Evolutionary conservation across 2,113 vertebrate genomes (phyloP).

Genomic region (Megaptera novaeangliae): DNA sequence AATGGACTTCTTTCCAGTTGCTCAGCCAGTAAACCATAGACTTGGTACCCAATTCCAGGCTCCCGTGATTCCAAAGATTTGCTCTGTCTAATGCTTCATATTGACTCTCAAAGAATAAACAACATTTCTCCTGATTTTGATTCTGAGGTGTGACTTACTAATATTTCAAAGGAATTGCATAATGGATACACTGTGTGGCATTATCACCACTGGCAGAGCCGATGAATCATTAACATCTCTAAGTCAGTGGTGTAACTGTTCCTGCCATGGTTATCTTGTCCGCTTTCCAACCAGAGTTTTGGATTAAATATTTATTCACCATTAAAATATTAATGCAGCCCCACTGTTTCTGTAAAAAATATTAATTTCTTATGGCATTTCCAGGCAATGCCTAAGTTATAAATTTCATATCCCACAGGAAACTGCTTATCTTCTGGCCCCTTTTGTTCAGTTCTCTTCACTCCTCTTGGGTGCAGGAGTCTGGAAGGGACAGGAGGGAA

Average conservation of each 20-base stretch:
- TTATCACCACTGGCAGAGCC: slow-evolving; percentile 74
- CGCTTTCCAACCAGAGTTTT: slow-evolving; percentile 80
- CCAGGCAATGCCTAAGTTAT: slow-evolving; percentile 82
- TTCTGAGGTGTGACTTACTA: slow-evolving; percentile 68
- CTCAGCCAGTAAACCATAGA: background rate
- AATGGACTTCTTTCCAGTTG: background rate
- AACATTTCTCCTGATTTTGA: slow-evolving; percentile 40
- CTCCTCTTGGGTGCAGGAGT: background rate
- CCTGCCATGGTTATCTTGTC: slow-evolving; percentile 79
- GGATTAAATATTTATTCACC: slow-evolving; percentile 86
- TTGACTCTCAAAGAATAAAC: background rate
- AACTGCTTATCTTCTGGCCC: slow-evolving; percentile 56
- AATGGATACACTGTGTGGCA: slow-evolving; percentile 69
- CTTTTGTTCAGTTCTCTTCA: slow-evolving; percentile 22
- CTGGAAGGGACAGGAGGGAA: background rate
- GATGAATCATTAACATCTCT: slow-evolving; percentile 80
- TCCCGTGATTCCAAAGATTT: background rate
- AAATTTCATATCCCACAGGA: slow-evolving; percentile 76
- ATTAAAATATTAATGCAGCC: slow-evolving; percentile 86
- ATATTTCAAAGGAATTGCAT: slow-evolving; percentile 75
- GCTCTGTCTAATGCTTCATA: background rate
- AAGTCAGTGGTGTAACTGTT: slow-evolving; percentile 72
- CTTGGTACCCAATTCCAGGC: background rate
- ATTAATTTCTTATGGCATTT: slow-evolving; percentile 87
- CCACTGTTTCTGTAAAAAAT: slow-evolving; percentile 84